Conservation (phyloP, 2,797 vertebrate species). For the Lagocephalus sceleratus region DNA sequence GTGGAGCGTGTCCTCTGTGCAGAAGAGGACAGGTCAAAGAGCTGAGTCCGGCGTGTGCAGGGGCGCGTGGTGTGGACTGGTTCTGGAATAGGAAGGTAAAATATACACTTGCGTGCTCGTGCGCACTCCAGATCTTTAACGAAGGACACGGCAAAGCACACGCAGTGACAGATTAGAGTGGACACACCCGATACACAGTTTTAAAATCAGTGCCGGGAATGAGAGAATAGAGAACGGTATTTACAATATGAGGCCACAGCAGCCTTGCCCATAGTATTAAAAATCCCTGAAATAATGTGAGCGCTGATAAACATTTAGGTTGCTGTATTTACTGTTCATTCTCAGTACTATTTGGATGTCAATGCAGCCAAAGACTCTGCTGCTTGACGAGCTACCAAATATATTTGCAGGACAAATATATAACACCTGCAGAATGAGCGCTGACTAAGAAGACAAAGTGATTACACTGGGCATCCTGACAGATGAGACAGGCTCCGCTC, state of each 20-base stretch:
- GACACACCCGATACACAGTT: constrained; percentile 13
- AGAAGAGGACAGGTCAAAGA: constrained; percentile 6
- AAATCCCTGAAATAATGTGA: constrained; percentile 8
- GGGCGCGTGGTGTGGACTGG: constrained; percentile 57
- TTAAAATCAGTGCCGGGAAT: constrained; percentile 30
- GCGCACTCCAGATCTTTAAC: constrained; percentile 31
- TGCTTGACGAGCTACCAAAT: too few relatives aligned
- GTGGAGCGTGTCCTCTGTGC: constrained; percentile 32
- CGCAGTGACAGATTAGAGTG: constrained; percentile 32
- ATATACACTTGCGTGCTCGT: constrained; percentile 42
- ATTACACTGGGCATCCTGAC: constrained; percentile 47
- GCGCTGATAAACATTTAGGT: constrained; percentile 31
- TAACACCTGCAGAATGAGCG: constrained; percentile 63
- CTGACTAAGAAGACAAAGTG: constrained; percentile 50
- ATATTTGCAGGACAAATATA: constrained; percentile 17
- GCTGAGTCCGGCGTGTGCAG: constrained; percentile 22
- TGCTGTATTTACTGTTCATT: constrained; percentile 19
- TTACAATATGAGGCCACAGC: background rate
- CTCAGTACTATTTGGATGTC: constrained; percentile 31
- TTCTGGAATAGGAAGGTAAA: constrained; percentile 50
- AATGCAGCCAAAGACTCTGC: constrained; percentile 32
- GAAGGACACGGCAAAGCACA: constrained; percentile 59
- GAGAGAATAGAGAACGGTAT: constrained; percentile 26
- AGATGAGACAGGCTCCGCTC: constrained; percentile 39
- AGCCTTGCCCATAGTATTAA: constrained; percentile 15